These are phyloP conservation scores for Leiothrix lutea DNA, from an alignment of 2,113 vertebrate genomes.

Conservation along the genomic window DNA sequence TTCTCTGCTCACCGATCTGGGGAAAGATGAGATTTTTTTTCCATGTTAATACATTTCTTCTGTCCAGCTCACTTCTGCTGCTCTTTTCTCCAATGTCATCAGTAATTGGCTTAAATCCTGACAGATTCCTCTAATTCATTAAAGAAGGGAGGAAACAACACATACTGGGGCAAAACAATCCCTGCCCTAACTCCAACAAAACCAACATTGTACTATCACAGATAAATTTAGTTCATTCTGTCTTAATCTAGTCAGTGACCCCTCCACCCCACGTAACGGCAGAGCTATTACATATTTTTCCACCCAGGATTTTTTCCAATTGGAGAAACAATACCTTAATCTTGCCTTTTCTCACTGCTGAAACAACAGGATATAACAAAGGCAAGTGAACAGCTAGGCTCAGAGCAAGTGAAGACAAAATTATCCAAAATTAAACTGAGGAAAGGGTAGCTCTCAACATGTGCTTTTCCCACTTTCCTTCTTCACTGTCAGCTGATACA, in stretches of 20 bases:
- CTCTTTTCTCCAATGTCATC: neutral
- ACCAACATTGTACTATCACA: neutral
- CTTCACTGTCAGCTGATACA: neutral
- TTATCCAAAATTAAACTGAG: neutral
- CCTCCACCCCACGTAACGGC: neutral
- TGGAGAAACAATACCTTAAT: neutral
- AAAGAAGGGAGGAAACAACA: neutral
- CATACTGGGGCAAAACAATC: neutral
- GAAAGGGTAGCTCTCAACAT: neutral
- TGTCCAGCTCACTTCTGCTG: neutral
- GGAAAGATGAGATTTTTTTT: neutral
- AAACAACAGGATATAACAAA: neutral
- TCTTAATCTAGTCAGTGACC: neutral
- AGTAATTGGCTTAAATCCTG: conserved; percentile 29
- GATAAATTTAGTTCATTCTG: neutral
- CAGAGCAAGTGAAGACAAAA: neutral
- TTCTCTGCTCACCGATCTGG: neutral
- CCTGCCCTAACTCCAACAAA: neutral
- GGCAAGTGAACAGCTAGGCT: neutral
- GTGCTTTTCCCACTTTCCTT: neutral
- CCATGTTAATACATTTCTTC: neutral
- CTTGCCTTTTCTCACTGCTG: neutral
- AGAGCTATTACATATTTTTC: neutral
- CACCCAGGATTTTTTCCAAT: neutral
- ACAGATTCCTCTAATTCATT: neutral